These are phyloP conservation scores for Scaptomyza flava DNA, from an alignment of 2,888 invertebrate genomes.

Conservation along the genomic window DNA sequence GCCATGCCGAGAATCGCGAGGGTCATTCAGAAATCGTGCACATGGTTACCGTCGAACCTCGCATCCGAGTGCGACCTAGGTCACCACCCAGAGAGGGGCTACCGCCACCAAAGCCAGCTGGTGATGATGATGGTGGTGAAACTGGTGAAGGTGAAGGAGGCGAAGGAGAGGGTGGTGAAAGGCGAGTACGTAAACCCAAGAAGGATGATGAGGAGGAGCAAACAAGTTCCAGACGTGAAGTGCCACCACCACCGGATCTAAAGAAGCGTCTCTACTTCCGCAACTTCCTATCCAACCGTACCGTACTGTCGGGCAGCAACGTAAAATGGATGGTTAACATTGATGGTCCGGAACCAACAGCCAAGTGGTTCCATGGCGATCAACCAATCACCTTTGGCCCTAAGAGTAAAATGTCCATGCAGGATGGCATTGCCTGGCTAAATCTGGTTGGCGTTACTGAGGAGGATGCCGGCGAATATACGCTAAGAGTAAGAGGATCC, in stretches of 20 bases:
- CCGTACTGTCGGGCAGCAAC: constrained; percentile 89
- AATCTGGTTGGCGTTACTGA: constrained; percentile 89
- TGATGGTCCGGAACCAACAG: constrained; percentile 89
- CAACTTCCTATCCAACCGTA: constrained; percentile 90
- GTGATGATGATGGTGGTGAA: constrained; percentile 64
- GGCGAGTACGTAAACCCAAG: constrained; percentile 75
- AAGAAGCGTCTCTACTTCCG: constrained; percentile 87
- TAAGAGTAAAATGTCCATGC: constrained; percentile 87
- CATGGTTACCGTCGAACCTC: constrained; percentile 88
- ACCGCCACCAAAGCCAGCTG: constrained; percentile 70
- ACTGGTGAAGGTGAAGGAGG: constrained; percentile 60
- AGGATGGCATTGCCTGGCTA: constrained; percentile 90
- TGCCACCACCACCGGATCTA: constrained; percentile 85
- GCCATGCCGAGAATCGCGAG: constrained; percentile 89
- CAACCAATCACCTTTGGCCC: constrained; percentile 86
- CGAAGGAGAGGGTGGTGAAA: constrained; percentile 56
- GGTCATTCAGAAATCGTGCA: constrained; percentile 91
- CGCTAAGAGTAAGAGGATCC: constrained; percentile 90
- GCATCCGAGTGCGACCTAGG: constrained; percentile 72
- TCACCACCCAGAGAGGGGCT: constrained; percentile 78
- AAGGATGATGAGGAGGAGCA: constrained; percentile 74
- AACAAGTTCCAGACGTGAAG: constrained; percentile 77
- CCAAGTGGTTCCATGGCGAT: constrained; percentile 90
- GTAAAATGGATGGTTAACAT: constrained; percentile 92
- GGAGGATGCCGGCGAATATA: constrained; percentile 91